These are phyloP conservation scores for Leucophenga montana DNA, from an alignment of 2,888 invertebrate genomes.

Conservation along the genomic window DNA sequence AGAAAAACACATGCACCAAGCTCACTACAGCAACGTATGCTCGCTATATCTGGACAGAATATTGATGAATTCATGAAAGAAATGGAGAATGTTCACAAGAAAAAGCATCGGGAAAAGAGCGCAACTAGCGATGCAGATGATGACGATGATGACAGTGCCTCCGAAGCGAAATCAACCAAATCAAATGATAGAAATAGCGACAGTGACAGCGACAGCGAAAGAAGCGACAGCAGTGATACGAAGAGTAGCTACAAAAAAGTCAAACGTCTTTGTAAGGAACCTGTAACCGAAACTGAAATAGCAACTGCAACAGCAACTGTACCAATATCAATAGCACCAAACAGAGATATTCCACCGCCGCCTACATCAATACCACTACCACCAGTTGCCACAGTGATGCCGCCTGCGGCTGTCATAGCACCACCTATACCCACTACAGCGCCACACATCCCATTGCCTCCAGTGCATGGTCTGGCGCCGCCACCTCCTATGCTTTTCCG, in stretches of 20 bases:
- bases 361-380: slow-evolving; percentile 62
- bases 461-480: slow-evolving; percentile 72
- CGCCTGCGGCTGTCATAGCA: slow-evolving; percentile 43
- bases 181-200: slow-evolving; percentile 35
- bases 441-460: slow-evolving; percentile 70
- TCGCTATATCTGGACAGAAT: slow-evolving; percentile 91
- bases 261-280: neutral
- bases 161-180: slow-evolving; percentile 32
- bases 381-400: slow-evolving; percentile 39
- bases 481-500: slow-evolving; percentile 75
- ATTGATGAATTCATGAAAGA: slow-evolving; percentile 94
- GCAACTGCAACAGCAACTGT: neutral
- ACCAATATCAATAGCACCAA: slow-evolving; percentile 20
- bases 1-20: slow-evolving; percentile 75
- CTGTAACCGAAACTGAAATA: neutral
- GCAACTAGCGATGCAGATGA: slow-evolving; percentile 72
- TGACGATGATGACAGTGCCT: slow-evolving; percentile 41
- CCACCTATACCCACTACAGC: slow-evolving; percentile 44
- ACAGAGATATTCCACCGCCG: slow-evolving; percentile 59
- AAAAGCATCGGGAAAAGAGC: slow-evolving; percentile 78
- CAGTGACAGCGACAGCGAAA: slow-evolving; percentile 2
- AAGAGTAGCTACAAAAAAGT: slow-evolving; percentile 40
- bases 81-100: slow-evolving; percentile 89
- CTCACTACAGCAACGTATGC: slow-evolving; percentile 88
- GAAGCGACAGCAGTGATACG: slow-evolving; percentile 37